Evolutionary conservation across 2,113 vertebrate genomes (phyloP), one percentile per base, ranked within the genome.

Genomic region (Elgaria multicarinata): DNA sequence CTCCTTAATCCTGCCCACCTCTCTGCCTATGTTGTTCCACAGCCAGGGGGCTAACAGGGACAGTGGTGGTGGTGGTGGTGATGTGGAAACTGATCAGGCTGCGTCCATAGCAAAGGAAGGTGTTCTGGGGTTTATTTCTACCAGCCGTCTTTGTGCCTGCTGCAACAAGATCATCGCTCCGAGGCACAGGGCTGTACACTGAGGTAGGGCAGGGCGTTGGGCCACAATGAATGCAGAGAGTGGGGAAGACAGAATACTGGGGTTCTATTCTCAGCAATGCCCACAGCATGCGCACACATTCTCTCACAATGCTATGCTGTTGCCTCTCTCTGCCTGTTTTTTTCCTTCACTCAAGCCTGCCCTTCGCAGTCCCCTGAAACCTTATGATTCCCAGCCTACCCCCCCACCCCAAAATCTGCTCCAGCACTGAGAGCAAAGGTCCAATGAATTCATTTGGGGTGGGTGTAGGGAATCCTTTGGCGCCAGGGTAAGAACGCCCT

Each of bases 401-500:
- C 55, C 80, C 14, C 28, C 24, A 31, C 0, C n/a, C 72, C 55
- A 4, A 58, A 88, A 84, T 69, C 44, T 67, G 74, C 72, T 89
- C 33, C 36, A 69, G 62, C 62, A 82, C 31, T 75, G 82, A 77
- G 26, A 89, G 62, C 62, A 85, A 77, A 85, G 36, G 62, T n/a
- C 88, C 72, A 89, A n/a, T 36, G 62, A 89, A 78, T 85, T 71
- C 74, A 28, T 50, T 10, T 10, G 4, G 20, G 42, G 5, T 1
- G 62, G 9, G 66, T 18, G 58, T 12, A 50, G 80, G 22, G 72
- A 7, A 76, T 89, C 88, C 62, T 89, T 69, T 89, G 88, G 88
- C 82, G 74, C 82, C 88, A 89, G 58, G 74, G 64, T 77, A 78
- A 66, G 88, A 42, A 9, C 62, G 78, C 72, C 82, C 88, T 77